Evolutionary conservation across 2,888 invertebrate genomes (phyloP), one percentile per base, ranked within the genome.

Genomic region (Steinernema scapterisci): DNA sequence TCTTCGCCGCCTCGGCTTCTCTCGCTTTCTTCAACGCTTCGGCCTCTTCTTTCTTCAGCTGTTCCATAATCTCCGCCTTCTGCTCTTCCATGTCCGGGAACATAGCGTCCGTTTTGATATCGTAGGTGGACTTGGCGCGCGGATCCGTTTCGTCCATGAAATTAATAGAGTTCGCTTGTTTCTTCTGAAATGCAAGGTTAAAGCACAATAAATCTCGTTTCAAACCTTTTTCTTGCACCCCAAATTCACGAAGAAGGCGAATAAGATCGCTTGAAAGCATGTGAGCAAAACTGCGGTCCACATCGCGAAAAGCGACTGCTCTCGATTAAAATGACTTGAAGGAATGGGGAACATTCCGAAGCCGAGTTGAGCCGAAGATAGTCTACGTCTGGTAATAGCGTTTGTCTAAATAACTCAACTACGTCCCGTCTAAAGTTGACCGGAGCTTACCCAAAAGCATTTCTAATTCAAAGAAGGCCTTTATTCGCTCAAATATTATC

Each of bases 1-100:
- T 19, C 16, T 63, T 63, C 38, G 23, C 16, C 31, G 16, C 25
- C 25, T 63, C 63, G n/a, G n/a, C n/a, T 13, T 27, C 63, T 3
- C 9, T 21, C 63, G 63, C 63, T 31, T 63, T 63, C 63, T 31
- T 63, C 63, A 63, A 31, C 63, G 63, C 63, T 31, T 63, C 63
- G 11, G 21, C 31, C n/a, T 63, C 63, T 25, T 63, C 63, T 31
- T 63, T 63, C 27, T 27, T 25, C 38, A 63, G 38, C 27, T 25
- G 27, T 31, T 63, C 63, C 25, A 63, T 9, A 6, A 27, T 27
- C 31, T 63, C 63, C 11, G 23, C 16, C 63, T 63, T 63, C 16
- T 63, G 63, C 63, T 63, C 63, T 5, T 11, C 63, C 16, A 63
- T 21, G 1, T 31, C 63, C 5, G 63, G 63, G 31, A 63, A 63